Evolutionary conservation across 1,140 invertebrate genomes (phyloP).

Genomic region (Nymphalis io): DNA sequence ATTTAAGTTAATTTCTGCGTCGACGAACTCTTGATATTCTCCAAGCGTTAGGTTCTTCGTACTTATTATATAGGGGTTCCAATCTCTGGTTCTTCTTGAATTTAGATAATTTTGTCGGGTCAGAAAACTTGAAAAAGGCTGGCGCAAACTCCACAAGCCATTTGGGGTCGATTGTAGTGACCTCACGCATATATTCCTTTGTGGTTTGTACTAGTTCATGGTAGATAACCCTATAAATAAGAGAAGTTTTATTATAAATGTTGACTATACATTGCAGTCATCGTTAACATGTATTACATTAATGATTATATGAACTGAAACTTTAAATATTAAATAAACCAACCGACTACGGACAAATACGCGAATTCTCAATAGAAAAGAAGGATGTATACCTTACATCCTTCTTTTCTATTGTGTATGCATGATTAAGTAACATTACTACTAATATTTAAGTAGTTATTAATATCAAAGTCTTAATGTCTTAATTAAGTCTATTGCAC

Average conservation of each 20-base stretch:
- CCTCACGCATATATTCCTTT: conserved; percentile 99
- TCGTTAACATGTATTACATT: too few species aligned
- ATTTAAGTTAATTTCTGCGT: conserved; percentile 89
- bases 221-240: conserved; percentile 93
- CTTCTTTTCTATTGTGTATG: too few species aligned
- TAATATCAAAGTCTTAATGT: too few species aligned
- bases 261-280: neutral
- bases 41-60: conserved; percentile 99
- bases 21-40: conserved; percentile 96
- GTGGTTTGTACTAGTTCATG: conserved; percentile 99
- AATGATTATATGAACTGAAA: too few species aligned
- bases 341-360: too few species aligned
- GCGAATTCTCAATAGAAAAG: too few species aligned
- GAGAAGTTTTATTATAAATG: conserved; percentile 30
- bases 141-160: conserved; percentile 99
- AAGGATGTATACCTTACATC: too few species aligned
- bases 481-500: too few species aligned
- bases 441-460: too few species aligned
- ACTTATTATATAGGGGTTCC: conserved; percentile 99
- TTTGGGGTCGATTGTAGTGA: conserved; percentile 99
- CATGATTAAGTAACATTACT: too few species aligned
- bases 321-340: too few species aligned
- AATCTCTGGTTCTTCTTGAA: conserved; percentile 99
- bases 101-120: conserved; percentile 98
- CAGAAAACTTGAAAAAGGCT: conserved; percentile 99